Conservation (phyloP, 2,797 vertebrate species). For the Orientallactaga sibirica region DNA sequence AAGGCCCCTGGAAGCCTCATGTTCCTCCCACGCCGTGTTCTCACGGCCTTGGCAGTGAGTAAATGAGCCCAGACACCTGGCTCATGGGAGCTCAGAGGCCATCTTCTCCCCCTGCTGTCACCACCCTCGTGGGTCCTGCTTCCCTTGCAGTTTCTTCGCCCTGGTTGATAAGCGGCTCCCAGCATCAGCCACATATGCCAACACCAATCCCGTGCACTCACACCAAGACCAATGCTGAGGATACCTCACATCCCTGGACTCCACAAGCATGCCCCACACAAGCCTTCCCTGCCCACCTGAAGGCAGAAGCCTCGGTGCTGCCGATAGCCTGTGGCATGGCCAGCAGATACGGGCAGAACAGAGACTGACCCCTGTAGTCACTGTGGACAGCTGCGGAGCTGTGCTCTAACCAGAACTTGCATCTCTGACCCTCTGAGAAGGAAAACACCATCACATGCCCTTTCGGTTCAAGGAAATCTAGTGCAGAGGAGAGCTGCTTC, state of each 20-base stretch:
- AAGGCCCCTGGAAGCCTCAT: background rate
- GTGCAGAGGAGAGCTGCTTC: background rate
- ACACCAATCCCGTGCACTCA: too few species aligned
- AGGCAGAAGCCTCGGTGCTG: background rate
- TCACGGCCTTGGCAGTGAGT: accelerated
- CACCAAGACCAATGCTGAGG: background rate
- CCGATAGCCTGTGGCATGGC: accelerated
- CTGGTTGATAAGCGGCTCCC: accelerated
- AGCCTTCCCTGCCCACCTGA: background rate
- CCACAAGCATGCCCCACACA: accelerated
- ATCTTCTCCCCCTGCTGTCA: background rate
- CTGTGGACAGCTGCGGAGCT: too few species aligned
- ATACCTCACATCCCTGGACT: accelerated
- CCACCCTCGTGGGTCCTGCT: too few species aligned
- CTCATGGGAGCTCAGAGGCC: too few species aligned
- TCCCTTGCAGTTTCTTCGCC: too few species aligned
- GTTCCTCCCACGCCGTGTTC: accelerated
- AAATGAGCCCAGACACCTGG: too few species aligned
- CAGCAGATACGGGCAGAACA: accelerated
- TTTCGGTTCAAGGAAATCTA: background rate
- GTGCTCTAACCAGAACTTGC: too few species aligned
- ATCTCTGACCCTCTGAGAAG: background rate
- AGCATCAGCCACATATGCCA: too few species aligned
- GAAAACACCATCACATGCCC: background rate
- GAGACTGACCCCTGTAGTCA: accelerated